A percentile compares a stretch with the other conserved stretches of the same genome.
Conservation (phyloP, 2,797 vertebrate genomes). For the Rousettus madagascariensis region DNA sequence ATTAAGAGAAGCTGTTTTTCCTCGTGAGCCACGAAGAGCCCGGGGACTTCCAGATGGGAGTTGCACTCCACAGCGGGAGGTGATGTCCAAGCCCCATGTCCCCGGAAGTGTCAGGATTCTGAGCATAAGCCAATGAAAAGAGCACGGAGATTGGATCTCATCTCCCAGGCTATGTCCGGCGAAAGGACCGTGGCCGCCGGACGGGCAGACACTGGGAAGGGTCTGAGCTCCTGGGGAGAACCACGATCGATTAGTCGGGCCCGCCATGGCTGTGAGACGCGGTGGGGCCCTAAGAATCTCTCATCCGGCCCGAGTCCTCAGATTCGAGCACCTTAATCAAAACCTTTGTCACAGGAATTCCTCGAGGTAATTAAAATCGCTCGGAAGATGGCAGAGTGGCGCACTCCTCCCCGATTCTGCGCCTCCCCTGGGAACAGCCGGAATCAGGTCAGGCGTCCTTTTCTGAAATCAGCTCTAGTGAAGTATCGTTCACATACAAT, state of each 20-base stretch:
- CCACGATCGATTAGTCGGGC: too few species aligned
- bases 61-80: background rate
- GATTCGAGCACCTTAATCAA: background rate
- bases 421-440: background rate
- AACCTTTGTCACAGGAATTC: background rate
- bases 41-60: background rate
- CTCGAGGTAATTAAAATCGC: background rate
- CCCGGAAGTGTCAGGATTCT: background rate
- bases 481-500: background rate
- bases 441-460: background rate
- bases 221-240: background rate
- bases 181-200: background rate
- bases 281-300: too few species aligned
- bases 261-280: background rate
- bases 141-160: background rate
- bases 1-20: background rate
- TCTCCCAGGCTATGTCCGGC: background rate
- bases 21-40: background rate
- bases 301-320: background rate
- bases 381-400: background rate
- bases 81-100: background rate
- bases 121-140: accelerated
- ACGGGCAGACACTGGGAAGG: background rate
- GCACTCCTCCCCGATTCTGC: background rate
- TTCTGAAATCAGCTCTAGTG: background rate